Conservation (phyloP, 2,113 vertebrate genomes). For the Gambusia affinis region DNA sequence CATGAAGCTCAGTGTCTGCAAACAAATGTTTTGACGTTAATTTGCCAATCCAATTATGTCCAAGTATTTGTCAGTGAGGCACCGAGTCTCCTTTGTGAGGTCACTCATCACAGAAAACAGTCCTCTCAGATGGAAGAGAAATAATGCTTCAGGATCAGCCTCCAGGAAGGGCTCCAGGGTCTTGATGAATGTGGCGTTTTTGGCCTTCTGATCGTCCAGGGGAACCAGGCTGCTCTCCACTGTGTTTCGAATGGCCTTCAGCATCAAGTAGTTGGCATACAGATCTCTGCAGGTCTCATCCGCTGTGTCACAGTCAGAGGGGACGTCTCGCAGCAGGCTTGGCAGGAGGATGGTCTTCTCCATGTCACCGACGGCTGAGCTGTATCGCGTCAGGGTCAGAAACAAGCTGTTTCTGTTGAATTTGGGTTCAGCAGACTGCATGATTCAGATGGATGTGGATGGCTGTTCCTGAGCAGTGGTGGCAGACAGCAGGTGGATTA, state of each 20-base stretch:
- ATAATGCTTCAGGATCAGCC: constrained; percentile 74
- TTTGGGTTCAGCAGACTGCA: constrained; percentile 68
- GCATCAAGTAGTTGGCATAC: constrained; percentile 82
- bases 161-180: constrained; percentile 51
- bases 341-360: constrained; percentile 91
- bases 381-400: constrained; percentile 82
- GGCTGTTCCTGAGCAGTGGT: constrained; percentile 38
- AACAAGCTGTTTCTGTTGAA: constrained; percentile 62
- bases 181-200: background rate
- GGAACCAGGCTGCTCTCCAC: constrained; percentile 82
- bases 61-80: constrained; percentile 85
- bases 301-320: constrained; percentile 33
- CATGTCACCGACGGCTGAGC: constrained; percentile 82
- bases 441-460: constrained; percentile 46
- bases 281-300: constrained; percentile 65
- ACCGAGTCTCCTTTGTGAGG: constrained; percentile 83
- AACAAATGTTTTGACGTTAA: constrained; percentile 31
- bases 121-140: constrained; percentile 85
- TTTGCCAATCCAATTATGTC: constrained; percentile 82
- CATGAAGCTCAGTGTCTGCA: background rate
- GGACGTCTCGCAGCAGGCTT: constrained; percentile 86
- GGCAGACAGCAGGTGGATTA: constrained; percentile 24
- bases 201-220: constrained; percentile 42
- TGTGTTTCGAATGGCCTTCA: constrained; percentile 83
- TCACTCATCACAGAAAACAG: constrained; percentile 84